Percentiles rank a stretch among this genome's conserved stretches.
Evolutionary conservation across 2,113 vertebrate species (phyloP).

Genomic region (Cavia porcellus): DNA sequence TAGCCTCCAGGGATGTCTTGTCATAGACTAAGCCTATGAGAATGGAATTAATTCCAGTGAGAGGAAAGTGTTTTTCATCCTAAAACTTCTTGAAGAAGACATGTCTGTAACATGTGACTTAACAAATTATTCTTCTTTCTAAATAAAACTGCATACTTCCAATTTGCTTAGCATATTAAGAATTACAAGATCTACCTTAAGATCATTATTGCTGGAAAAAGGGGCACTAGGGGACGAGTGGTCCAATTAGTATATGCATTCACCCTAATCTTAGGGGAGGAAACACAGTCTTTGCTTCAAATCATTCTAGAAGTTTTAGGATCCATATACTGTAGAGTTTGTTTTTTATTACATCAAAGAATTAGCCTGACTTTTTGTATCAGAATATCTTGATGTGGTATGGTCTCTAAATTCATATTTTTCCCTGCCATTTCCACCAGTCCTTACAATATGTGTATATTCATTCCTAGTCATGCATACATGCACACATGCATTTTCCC

Average conservation of each 20-base stretch:
- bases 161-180: not conserved
- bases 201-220: not conserved
- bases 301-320: not conserved
- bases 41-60: not conserved
- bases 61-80: slow-evolving; percentile 3
- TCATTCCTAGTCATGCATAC: not conserved
- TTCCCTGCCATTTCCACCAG: not conserved
- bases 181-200: not conserved
- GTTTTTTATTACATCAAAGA: not conserved
- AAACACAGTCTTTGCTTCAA: not conserved
- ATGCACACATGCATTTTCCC: not conserved
- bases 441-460: not conserved
- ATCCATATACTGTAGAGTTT: not conserved
- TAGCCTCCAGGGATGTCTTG: not conserved
- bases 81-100: slow-evolving; percentile 37
- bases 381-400: not conserved
- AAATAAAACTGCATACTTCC: not conserved
- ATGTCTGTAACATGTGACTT: not conserved
- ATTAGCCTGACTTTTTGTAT: not conserved
- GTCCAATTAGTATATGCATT: not conserved
- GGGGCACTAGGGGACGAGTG: not conserved
- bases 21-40: not conserved
- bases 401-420: not conserved
- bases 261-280: not conserved
- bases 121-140: slow-evolving; percentile 32